Base-by-base conservation (phyloP, 35 echinoderm and acorn worm genomes). In the Lytechinus pictus region DNA sequence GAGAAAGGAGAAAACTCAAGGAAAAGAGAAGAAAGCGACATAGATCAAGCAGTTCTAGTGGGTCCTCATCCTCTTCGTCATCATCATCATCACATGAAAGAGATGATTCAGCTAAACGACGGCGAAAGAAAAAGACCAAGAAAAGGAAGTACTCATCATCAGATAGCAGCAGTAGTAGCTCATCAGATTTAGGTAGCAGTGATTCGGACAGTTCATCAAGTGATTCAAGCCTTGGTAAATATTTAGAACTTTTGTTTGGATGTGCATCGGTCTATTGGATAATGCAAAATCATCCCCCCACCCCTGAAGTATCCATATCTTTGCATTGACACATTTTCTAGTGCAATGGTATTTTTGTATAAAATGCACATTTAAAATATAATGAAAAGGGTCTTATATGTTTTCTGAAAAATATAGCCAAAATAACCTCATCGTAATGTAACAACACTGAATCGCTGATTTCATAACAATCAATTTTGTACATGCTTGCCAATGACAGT, bases 171-270 rank as follows among this genome's bases (percentile, higher is more conserved):
- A 90, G 88, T 90, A 90, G 52, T 90, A 90, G 88, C 52, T 44
- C 28, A 13, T 90, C 88, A 90, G 52, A 44, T 54, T 90, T 33
- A 90, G 29, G 29, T 1, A 90, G 29, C 28, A 90, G 88, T 90
- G 88, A 90, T 21, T 90, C 88, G 3, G 88, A 90, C 24, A 90
- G 88, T 90, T 90, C 88, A 13, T 52, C 88, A 90, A 90, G 88
- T 90, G 88, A 90, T 54, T 90, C 88, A 90, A 90, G 88, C 52
- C 28, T 90, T 52, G 88, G 88, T 90, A 90, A 79, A 79, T 79
- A 79, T 19, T 24, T 79, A 24, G 7, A 44, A 44, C 33, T 44
- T 44, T 44, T 44, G 33, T 44, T 44, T 44, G 33, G 33, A 44
- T 44, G 33, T 44, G 33, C 33, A 44, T 44, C 1, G 33, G 33